Percentiles rank a stretch among this genome's conserved stretches.
These are phyloP conservation scores for Rhinatrema bivittatum DNA, from an alignment of 2,797 vertebrate genomes.

Conservation along the genomic window DNA sequence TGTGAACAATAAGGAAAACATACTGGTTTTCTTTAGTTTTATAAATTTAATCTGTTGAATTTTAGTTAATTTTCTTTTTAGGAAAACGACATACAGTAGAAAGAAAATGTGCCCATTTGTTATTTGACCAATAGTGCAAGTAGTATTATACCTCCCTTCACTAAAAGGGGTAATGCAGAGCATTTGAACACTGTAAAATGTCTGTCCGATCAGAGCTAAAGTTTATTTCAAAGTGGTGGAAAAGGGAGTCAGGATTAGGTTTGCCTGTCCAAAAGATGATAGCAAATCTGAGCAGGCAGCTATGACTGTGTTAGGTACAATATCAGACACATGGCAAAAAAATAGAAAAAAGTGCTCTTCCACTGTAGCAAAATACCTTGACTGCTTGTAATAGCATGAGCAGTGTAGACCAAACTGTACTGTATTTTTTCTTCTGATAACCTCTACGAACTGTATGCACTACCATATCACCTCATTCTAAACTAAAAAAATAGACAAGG, in stretches of 20 bases:
- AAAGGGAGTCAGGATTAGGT: not conserved
- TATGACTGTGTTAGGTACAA: slow-evolving; percentile 20
- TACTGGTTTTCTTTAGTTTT: slow-evolving; percentile 53
- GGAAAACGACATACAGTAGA: slow-evolving; percentile 18
- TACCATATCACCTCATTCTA: slow-evolving; percentile 42
- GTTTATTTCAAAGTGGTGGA: slow-evolving; percentile 1
- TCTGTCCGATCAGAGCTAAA: not conserved
- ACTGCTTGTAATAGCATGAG: slow-evolving; percentile 45
- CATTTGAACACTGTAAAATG: slow-evolving; percentile 15
- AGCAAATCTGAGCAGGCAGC: slow-evolving; percentile 17
- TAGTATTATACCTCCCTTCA: slow-evolving; percentile 14
- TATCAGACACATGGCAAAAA: slow-evolving; percentile 16
- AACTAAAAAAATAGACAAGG: too few species aligned
- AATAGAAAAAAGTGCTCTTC: slow-evolving; percentile 5
- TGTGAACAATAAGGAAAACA: slow-evolving; percentile 53
- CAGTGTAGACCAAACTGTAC: slow-evolving; percentile 47
- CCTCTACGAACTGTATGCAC: slow-evolving; percentile 42
- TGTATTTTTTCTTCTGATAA: slow-evolving; percentile 43
- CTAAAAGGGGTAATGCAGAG: slow-evolving; percentile 27
- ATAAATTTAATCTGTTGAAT: slow-evolving; percentile 57
- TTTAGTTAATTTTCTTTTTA: slow-evolving; percentile 36
- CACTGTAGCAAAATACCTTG: slow-evolving; percentile 65
- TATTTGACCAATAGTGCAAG: slow-evolving; percentile 35
- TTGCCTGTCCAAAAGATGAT: slow-evolving; percentile 16
- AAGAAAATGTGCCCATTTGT: slow-evolving; percentile 39